Evolutionary conservation across 2,888 invertebrate species (phyloP).

Genomic region (Eristalinus aeneus): DNA sequence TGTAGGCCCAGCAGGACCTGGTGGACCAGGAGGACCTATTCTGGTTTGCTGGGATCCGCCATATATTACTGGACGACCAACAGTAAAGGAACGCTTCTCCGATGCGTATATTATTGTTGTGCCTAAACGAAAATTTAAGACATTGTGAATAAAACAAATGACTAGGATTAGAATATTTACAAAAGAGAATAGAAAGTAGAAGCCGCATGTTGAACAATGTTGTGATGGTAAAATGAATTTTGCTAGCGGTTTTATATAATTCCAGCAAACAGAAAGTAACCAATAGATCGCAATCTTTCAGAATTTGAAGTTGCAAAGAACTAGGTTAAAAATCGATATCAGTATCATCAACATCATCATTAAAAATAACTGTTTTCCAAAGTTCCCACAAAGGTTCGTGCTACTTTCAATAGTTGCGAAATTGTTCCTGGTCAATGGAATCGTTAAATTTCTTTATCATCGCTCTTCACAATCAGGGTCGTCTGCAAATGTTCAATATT

Average conservation of each 20-base stretch:
- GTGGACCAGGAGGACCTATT: constrained; percentile 62
- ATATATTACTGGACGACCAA: constrained; percentile 11
- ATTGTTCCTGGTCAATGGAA: constrained; percentile 46
- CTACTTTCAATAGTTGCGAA: constrained; percentile 6
- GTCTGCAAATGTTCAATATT: constrained; percentile 38
- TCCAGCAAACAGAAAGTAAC: neutral
- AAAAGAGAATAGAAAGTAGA: constrained; percentile 33
- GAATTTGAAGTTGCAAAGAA: neutral
- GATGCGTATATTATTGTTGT: constrained; percentile 2
- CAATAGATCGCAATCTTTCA: constrained; percentile 33
- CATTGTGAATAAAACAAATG: too few relatives aligned
- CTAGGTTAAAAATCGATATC: constrained; percentile 16
- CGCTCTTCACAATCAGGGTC: neutral
- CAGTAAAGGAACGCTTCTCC: constrained; percentile 33
- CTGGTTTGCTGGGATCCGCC: constrained; percentile 19
- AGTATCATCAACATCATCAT: neutral
- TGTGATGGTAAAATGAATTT: constrained; percentile 11
- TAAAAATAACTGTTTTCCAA: neutral
- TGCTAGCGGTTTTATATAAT: constrained; percentile 29
- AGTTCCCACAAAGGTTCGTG: neutral
- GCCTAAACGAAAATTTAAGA: neutral
- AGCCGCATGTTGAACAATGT: constrained; percentile 34
- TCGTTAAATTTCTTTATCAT: constrained; percentile 44
- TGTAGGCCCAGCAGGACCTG: constrained; percentile 55
- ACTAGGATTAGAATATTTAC: too few relatives aligned